These are phyloP conservation scores for Macropus fuliginosus DNA, from an alignment of 2,797 vertebrate genomes.

Conservation along the genomic window DNA sequence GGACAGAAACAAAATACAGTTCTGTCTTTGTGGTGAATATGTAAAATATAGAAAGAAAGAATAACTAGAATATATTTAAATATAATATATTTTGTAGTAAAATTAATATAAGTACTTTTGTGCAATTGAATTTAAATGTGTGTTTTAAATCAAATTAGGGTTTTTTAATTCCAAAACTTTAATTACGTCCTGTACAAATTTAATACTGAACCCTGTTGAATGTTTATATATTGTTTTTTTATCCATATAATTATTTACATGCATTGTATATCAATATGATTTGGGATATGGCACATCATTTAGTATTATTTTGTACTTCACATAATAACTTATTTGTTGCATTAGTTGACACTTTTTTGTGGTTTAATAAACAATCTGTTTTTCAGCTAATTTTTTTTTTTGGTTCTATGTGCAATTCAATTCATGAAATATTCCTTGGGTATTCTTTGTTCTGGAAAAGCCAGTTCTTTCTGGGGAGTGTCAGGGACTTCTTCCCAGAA, in stretches of 20 bases:
- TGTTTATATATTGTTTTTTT: constrained; percentile 34
- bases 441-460: background rate
- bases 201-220: background rate
- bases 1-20: background rate
- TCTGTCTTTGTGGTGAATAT: background rate
- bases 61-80: background rate
- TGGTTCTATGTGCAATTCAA: background rate
- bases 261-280: background rate
- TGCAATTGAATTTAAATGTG: background rate
- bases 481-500: constrained; percentile 59
- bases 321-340: background rate
- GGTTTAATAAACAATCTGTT: background rate
- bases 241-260: background rate
- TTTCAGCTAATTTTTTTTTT: background rate
- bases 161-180: background rate
- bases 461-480: background rate
- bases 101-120: background rate
- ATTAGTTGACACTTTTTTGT: background rate
- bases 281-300: background rate
- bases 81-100: background rate
- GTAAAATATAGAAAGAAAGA: background rate
- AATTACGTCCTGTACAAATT: constrained; percentile 26
- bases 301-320: background rate
- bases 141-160: background rate
- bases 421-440: background rate